phyloP scores from a whole-genome alignment of 2,113 vertebrate genomes.

The Psephotus haematonotus region DNA sequence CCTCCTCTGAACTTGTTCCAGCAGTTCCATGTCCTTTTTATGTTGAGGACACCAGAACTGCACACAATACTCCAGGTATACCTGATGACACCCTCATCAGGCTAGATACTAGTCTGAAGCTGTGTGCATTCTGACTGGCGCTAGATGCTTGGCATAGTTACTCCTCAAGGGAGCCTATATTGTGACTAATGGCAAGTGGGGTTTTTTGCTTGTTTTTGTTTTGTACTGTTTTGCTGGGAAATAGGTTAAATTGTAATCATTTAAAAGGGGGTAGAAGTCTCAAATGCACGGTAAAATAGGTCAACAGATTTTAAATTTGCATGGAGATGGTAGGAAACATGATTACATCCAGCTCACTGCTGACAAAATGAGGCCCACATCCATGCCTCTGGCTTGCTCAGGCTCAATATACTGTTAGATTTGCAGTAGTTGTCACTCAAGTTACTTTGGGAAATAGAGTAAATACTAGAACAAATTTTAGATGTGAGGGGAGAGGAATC shows the following conservation, averaged over 20 bases:
- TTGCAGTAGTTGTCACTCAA: background rate
- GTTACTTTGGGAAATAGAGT: background rate
- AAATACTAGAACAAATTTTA: background rate
- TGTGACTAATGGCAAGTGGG: background rate
- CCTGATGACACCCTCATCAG: rapidly evolving
- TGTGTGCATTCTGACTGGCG: background rate
- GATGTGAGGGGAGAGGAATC: background rate
- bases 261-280: background rate
- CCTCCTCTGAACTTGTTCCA: too few relatives aligned
- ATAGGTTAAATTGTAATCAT: background rate
- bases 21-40: too few relatives aligned
- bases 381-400: background rate
- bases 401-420: background rate
- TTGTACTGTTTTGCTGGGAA: background rate
- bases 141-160: background rate
- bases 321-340: background rate
- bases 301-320: background rate
- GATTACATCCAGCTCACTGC: background rate
- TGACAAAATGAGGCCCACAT: background rate
- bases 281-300: background rate
- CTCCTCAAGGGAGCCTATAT: background rate
- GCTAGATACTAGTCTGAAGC: background rate
- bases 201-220: background rate
- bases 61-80: too few relatives aligned
- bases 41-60: too few relatives aligned